Evolutionary conservation across 2,888 invertebrate genomes (phyloP).

Genomic region (Ormyrus labotus): DNA sequence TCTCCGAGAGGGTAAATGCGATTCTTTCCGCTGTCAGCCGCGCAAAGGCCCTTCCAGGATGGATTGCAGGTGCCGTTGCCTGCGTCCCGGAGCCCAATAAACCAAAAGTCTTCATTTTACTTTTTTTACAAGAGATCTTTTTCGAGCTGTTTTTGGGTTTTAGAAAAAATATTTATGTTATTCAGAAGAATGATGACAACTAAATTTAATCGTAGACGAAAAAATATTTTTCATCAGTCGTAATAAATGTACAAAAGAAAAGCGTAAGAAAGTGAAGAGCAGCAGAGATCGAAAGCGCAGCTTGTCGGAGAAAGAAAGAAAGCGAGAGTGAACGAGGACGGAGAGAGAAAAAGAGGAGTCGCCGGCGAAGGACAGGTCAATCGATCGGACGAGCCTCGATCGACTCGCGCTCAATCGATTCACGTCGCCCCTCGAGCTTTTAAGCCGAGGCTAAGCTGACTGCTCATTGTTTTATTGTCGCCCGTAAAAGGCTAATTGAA

Average conservation of each 20-base stretch:
- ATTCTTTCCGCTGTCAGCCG: constrained; percentile 10
- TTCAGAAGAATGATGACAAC: too few relatives aligned
- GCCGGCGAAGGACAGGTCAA: constrained; percentile 38
- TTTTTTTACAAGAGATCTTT: too few relatives aligned
- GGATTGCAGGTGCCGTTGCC: neutral
- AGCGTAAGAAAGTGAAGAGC: neutral
- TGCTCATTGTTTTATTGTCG: constrained; percentile 24
- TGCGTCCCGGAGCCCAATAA: too few relatives aligned
- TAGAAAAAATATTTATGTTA: too few relatives aligned
- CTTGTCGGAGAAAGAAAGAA: neutral
- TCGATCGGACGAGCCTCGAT: constrained; percentile 45
- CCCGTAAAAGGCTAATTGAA: constrained; percentile 20
- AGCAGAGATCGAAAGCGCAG: neutral
- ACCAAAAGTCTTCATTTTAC: too few relatives aligned
- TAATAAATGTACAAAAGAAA: too few relatives aligned
- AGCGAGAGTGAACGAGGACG: neutral
- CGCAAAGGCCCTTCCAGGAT: constrained; percentile 19
- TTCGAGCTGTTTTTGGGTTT: too few relatives aligned
- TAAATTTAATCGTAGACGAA: too few relatives aligned
- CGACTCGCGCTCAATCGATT: constrained; percentile 44
- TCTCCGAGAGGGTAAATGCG: constrained; percentile 12
- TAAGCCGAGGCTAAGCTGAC: constrained; percentile 8
- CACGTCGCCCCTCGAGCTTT: constrained; percentile 1
- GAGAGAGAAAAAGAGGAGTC: too few relatives aligned
- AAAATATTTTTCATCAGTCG: too few relatives aligned